phyloP scores from a whole-genome alignment of 2,797 vertebrate species.

The Propithecus perrieri region DNA sequence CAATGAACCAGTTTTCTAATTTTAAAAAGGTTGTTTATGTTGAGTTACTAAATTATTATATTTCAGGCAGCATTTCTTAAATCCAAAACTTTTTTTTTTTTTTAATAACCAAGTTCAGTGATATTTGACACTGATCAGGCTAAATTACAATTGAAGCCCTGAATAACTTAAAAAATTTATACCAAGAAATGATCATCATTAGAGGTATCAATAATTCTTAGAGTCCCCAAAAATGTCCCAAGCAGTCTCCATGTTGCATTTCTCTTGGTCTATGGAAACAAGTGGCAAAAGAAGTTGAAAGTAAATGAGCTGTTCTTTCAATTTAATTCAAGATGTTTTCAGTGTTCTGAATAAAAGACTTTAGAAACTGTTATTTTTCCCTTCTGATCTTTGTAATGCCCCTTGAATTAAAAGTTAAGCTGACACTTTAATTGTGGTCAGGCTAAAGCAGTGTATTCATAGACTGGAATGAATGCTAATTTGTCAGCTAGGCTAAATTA shows the following conservation, averaged over 20 bases:
- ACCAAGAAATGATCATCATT: not conserved
- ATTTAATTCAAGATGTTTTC: slow-evolving; percentile 76
- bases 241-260: not conserved
- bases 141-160: not conserved
- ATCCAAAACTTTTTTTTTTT: not conserved
- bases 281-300: slow-evolving; percentile 71
- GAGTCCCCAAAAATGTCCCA: not conserved
- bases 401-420: slow-evolving; percentile 75
- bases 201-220: not conserved
- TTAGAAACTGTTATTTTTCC: slow-evolving; percentile 73
- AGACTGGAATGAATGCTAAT: slow-evolving; percentile 76
- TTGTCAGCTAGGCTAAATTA: slow-evolving; percentile 76
- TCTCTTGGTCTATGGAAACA: slow-evolving; percentile 55
- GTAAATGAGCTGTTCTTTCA: slow-evolving; percentile 69
- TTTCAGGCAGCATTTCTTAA: not conserved
- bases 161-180: slow-evolving; percentile 19
- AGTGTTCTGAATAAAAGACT: slow-evolving; percentile 73
- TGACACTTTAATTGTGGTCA: slow-evolving; percentile 73
- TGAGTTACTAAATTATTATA: not conserved
- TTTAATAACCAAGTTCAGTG: not conserved
- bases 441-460: slow-evolving; percentile 73
- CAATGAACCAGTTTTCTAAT: not conserved
- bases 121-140: not conserved
- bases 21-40: not conserved
- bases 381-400: slow-evolving; percentile 69